A percentile compares a stretch with the other conserved stretches of the same genome.
Conservation (phyloP, 2,797 vertebrate species). For the Peromyscus melanophrys region DNA sequence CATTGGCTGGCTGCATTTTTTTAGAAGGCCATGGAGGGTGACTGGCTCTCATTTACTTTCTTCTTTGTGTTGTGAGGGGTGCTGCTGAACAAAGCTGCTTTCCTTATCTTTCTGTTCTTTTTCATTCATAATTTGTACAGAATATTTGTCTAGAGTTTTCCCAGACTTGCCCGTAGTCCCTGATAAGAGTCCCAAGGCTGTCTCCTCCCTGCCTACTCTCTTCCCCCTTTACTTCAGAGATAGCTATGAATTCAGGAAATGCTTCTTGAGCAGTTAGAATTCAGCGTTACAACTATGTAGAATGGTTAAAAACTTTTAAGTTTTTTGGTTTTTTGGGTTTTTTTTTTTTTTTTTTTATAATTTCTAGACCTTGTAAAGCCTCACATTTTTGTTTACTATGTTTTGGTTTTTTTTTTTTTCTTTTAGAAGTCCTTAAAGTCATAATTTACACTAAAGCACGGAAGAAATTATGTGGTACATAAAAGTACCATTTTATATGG, state of each 20-base stretch:
- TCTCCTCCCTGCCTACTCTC: neutral
- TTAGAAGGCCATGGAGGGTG: neutral
- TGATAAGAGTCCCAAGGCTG: neutral
- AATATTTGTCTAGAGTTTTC: constrained; percentile 26
- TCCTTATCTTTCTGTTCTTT: constrained; percentile 2
- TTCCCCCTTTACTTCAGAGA: neutral
- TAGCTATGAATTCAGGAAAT: neutral
- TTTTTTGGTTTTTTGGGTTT: neutral
- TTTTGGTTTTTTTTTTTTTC: neutral
- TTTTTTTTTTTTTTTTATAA: neutral
- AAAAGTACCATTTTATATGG: constrained; percentile 26
- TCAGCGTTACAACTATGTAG: neutral
- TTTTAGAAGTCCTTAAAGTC: constrained; percentile 51
- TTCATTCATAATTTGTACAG: constrained; percentile 6
- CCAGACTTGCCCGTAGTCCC: neutral
- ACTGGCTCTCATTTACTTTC: neutral
- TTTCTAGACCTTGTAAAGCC: neutral
- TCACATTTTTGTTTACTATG: constrained; percentile 24
- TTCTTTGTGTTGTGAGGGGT: constrained; percentile 14
- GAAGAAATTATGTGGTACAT: constrained; percentile 33
- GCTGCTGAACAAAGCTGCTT: constrained; percentile 43
- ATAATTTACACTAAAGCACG: constrained; percentile 41
- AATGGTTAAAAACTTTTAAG: constrained; percentile 44
- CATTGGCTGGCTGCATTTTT: neutral
- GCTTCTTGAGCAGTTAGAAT: neutral